Percentiles rank a stretch among this genome's conserved stretches.
Conservation (phyloP, 64 coral and sea anemone genomes). For the Trachythela sp. region DNA sequence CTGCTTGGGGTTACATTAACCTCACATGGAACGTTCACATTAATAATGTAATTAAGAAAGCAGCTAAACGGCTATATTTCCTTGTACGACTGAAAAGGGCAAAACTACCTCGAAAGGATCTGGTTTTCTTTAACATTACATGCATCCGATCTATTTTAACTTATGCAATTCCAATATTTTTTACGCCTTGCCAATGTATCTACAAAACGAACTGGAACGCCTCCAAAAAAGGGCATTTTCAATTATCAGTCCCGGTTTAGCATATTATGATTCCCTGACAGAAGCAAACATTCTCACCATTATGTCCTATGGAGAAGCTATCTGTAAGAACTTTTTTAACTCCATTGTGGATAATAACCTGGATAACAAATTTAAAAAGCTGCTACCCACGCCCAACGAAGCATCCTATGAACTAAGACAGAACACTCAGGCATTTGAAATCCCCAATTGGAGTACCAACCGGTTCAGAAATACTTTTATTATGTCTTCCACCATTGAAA, state of each 20-base stretch:
- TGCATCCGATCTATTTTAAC: neutral
- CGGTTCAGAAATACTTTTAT: constrained; percentile 34
- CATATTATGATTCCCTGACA: neutral
- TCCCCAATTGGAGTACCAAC: constrained; percentile 13
- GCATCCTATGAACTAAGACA: neutral
- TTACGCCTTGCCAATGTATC: neutral
- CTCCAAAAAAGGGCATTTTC: neutral
- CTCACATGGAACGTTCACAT: neutral
- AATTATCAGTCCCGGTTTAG: neutral
- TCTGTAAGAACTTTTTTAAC: neutral
- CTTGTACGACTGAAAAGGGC: constrained; percentile 7
- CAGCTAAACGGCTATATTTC: neutral
- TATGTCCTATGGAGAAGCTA: neutral
- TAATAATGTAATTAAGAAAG: neutral
- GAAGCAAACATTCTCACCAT: constrained; percentile 11
- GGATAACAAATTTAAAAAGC: neutral
- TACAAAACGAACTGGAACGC: neutral
- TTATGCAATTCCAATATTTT: neutral
- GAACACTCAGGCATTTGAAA: constrained; percentile 5
- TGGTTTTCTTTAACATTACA: neutral
- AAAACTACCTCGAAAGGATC: neutral
- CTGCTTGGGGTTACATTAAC: neutral
- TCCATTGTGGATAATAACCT: neutral
- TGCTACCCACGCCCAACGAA: neutral
- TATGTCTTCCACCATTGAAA: neutral